Evolutionary conservation across 1,140 invertebrate genomes (phyloP).

Genomic region (Drosophila quadrilineata): DNA sequence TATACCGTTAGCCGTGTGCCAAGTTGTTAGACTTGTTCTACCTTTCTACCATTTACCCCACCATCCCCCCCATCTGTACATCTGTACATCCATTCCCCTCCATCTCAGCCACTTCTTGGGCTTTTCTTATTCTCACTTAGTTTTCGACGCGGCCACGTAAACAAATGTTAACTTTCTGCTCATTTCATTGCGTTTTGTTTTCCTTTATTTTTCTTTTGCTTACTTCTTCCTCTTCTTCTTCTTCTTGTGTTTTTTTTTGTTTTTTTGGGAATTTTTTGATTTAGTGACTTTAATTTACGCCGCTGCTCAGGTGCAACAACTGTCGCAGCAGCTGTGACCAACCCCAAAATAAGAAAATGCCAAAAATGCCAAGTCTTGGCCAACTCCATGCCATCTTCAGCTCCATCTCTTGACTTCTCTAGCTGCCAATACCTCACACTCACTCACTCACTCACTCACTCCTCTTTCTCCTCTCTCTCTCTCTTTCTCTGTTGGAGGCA

Average conservation of each 20-base stretch:
- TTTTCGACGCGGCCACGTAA: conserved; percentile 60
- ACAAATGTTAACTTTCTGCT: conserved; percentile 77
- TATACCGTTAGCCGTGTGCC: conserved; percentile 23
- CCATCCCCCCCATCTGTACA: not conserved
- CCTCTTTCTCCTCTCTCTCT: not conserved
- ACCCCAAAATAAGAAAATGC: too few relatives aligned
- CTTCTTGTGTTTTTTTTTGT: conserved; percentile 31
- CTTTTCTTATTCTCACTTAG: conserved; percentile 16
- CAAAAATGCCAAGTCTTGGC: too few relatives aligned
- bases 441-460: not conserved
- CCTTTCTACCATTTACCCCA: not conserved
- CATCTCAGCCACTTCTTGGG: too few relatives aligned
- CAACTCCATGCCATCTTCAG: conserved; percentile 8
- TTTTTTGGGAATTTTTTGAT: conserved; percentile 66
- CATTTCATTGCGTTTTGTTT: conserved; percentile 38
- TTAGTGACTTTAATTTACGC: conserved; percentile 81
- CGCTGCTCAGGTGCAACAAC: conserved; percentile 72
- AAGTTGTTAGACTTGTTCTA: conserved; percentile 31
- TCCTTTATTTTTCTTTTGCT: conserved; percentile 31
- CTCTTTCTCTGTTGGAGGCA: not conserved
- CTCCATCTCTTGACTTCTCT: not conserved
- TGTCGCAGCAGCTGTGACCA: conserved; percentile 57
- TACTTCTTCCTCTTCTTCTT: not conserved
- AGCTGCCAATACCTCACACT: not conserved
- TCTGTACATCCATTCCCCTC: too few relatives aligned